Evolutionary conservation across 2,113 vertebrate species (phyloP), one percentile per base, ranked within the genome.

Genomic region (Pristiophorus japonicus): DNA sequence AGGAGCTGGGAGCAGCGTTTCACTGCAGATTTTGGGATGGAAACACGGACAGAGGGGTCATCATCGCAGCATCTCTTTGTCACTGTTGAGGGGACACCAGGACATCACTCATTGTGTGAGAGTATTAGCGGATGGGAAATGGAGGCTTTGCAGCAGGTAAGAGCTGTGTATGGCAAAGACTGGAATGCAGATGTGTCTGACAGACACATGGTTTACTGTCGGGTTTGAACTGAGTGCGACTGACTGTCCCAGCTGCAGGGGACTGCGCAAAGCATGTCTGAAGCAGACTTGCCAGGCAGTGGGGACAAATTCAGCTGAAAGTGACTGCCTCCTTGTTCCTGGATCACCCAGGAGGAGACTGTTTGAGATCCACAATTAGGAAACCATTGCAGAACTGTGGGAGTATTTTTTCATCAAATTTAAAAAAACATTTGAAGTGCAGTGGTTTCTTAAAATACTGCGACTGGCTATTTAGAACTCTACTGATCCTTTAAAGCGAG

Each of bases 31-130:
- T 59, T 38, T 0, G 88, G 59, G 62, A 92, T 92, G 88, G 88
- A 92, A 62, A 22, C 88, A 38, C 88, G 59, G 34, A 65, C 59
- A n/a, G 88, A 92, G 38, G 59, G 62, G 59, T 38, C 88, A 65
- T 63, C 88, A 92, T 63, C 88, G 8, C 88, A 92, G n/a, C 34
- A 92, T 92, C 88, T 63, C 88, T 92, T 92, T 92, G 88, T 92
- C 59, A 92, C 88, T 92, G 59, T 63, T 22, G 59, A 92, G 30
- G 59, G 59, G 88, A 63, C 59, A 65, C 88, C 88, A 92, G 59
- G 59, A 38, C 62, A 38, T 38, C 88, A 22, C 18, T 63, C 88
- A 42, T 20, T 81, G 88, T 92, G 88, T 22, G 34, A 92, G 14
- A 38, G 65, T 20, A 65, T 92, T 38, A 92, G 65, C 18, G 88